Conservation (phyloP, 2,797 vertebrate species). For the Pampus argenteus region DNA sequence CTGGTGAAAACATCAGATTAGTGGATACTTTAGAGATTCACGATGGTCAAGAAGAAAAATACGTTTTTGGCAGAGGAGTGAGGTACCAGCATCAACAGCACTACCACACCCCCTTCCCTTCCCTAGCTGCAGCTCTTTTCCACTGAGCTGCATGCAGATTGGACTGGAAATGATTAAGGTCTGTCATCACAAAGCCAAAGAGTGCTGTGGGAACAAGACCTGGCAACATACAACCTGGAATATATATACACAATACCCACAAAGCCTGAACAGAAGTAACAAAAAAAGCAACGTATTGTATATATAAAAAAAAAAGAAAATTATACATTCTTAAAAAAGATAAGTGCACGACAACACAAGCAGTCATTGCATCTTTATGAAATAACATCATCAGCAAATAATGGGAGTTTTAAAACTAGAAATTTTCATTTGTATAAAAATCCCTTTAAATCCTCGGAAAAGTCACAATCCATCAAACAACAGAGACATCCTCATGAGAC, state of each 20-base stretch:
- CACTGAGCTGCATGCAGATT: slow-evolving; percentile 63
- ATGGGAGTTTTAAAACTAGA: slow-evolving; percentile 16
- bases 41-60: slow-evolving; percentile 33
- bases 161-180: slow-evolving; percentile 74
- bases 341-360: slow-evolving; percentile 1
- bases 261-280: slow-evolving; percentile 12
- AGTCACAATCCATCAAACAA: background rate
- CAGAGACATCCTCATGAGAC: background rate
- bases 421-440: background rate
- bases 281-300: slow-evolving; percentile 11
- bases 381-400: slow-evolving; percentile 29
- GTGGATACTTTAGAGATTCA: slow-evolving; percentile 40
- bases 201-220: slow-evolving; percentile 64
- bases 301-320: slow-evolving; percentile 5
- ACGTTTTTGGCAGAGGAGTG: slow-evolving; percentile 46
- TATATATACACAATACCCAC: slow-evolving; percentile 46
- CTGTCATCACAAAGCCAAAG: slow-evolving; percentile 67
- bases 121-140: slow-evolving; percentile 58
- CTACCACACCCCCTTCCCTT: slow-evolving; percentile 79
- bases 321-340: slow-evolving; percentile 12
- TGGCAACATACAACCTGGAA: slow-evolving; percentile 61
- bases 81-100: slow-evolving; percentile 71
- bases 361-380: background rate
- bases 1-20: slow-evolving; percentile 20
- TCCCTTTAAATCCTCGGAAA: background rate